Percentiles rank a stretch among this genome's conserved stretches.
phyloP scores from a whole-genome alignment of 2,113 vertebrate species.

The Smithornis capensis region DNA sequence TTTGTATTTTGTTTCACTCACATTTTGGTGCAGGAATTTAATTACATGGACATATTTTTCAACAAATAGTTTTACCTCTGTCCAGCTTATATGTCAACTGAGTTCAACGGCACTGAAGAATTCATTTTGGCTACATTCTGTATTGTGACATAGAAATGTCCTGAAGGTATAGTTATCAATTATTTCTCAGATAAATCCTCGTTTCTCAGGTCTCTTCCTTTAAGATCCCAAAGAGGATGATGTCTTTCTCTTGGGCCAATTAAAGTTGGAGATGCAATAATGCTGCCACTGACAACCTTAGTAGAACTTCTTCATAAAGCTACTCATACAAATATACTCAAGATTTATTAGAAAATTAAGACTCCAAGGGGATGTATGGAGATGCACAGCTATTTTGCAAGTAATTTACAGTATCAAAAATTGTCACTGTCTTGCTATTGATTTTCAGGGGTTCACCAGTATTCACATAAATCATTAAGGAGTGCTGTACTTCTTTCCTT shows the following conservation, averaged over 20 bases:
- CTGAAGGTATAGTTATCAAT: neutral
- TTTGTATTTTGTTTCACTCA: neutral
- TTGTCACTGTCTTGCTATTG: neutral
- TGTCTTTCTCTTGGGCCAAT: neutral
- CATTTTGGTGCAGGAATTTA: neutral
- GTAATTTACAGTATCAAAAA: neutral
- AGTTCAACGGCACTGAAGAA: neutral
- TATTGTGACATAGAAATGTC: neutral
- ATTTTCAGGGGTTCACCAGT: neutral
- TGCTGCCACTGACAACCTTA: neutral
- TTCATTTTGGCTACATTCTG: neutral
- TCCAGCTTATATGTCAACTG: neutral
- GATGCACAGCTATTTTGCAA: neutral
- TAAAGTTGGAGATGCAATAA: neutral
- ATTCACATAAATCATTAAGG: neutral
- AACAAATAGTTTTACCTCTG: constrained; percentile 3
- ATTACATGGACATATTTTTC: neutral
- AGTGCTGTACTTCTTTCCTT: neutral
- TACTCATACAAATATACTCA: neutral
- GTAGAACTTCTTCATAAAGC: neutral
- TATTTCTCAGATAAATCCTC: neutral
- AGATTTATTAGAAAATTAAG: neutral
- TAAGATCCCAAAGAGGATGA: neutral
- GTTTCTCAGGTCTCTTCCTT: neutral
- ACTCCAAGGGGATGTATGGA: neutral